Evolutionary conservation across 2,113 vertebrate genomes (phyloP).

Genomic region (Lepus timidus): DNA sequence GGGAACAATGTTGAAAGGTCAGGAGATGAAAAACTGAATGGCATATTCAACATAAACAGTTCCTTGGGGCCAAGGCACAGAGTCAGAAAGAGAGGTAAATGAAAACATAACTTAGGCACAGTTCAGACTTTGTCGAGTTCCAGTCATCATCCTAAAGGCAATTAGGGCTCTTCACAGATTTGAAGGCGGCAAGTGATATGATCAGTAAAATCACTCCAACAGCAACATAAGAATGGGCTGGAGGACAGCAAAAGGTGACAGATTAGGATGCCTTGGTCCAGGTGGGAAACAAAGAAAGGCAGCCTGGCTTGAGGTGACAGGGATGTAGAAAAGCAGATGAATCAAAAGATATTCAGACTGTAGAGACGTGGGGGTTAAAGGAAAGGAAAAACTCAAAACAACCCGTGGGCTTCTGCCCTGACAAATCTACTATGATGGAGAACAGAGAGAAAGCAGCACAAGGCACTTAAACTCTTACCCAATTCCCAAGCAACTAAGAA

Average conservation of each 20-base stretch:
- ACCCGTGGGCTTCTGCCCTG: background rate
- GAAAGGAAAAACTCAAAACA: background rate
- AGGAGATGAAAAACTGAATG: background rate
- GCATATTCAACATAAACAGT: background rate
- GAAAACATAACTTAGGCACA: background rate
- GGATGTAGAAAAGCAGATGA: background rate
- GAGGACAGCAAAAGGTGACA: background rate
- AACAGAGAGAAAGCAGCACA: background rate
- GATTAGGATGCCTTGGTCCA: background rate
- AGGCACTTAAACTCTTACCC: background rate
- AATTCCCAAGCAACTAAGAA: background rate
- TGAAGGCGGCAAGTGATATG: background rate
- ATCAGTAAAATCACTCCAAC: background rate
- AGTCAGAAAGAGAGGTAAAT: background rate
- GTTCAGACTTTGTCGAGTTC: background rate
- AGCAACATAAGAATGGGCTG: background rate
- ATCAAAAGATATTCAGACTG: background rate
- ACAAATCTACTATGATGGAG: background rate
- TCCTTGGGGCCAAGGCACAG: background rate
- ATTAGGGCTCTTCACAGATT: background rate
- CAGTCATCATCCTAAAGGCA: background rate
- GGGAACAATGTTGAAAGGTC: background rate
- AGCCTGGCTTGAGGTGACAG: background rate
- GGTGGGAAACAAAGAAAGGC: background rate
- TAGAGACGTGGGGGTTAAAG: too few species aligned